Percentiles rank a stretch among this genome's conserved stretches.
These are phyloP conservation scores for Apis florea DNA, from an alignment of 1,140 invertebrate species.

Conservation along the genomic window DNA sequence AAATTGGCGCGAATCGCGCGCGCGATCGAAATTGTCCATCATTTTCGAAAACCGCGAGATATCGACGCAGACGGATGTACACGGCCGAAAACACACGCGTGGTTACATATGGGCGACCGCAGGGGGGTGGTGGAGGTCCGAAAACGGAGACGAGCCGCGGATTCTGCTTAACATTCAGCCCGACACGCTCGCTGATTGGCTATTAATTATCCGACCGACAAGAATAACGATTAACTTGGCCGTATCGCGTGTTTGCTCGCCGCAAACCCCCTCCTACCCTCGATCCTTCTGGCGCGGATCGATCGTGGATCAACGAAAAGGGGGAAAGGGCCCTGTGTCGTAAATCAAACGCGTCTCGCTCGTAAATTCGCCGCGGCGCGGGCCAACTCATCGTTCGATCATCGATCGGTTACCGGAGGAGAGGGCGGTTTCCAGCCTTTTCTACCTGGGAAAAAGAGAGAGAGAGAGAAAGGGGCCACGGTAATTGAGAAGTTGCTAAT, in stretches of 20 bases:
- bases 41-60: no score
- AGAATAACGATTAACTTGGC: slow-evolving; percentile 71
- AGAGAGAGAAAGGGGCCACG: neutral
- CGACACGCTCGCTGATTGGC: slow-evolving; percentile 68
- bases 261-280: slow-evolving; percentile 3
- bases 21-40: no score
- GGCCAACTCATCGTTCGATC: slow-evolving; percentile 62
- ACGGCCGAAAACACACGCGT: neutral
- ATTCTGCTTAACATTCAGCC: slow-evolving; percentile 68
- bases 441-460: neutral
- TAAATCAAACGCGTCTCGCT: slow-evolving; percentile 67
- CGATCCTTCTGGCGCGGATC: slow-evolving; percentile 55
- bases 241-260: slow-evolving; percentile 61
- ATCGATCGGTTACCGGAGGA: slow-evolving; percentile 55
- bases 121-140: neutral
- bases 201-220: slow-evolving; percentile 71
- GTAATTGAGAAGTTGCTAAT: slow-evolving; percentile 63
- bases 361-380: slow-evolving; percentile 62
- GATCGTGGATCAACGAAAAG: slow-evolving; percentile 62
- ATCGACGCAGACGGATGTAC: neutral
- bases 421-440: slow-evolving; percentile 22
- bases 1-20: no score
- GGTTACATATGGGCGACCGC: slow-evolving; percentile 43
- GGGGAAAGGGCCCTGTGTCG: slow-evolving; percentile 35
- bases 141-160: slow-evolving; percentile 27